Conservation (phyloP, 2,797 vertebrate genomes). For the Simalia tracyae region DNA sequence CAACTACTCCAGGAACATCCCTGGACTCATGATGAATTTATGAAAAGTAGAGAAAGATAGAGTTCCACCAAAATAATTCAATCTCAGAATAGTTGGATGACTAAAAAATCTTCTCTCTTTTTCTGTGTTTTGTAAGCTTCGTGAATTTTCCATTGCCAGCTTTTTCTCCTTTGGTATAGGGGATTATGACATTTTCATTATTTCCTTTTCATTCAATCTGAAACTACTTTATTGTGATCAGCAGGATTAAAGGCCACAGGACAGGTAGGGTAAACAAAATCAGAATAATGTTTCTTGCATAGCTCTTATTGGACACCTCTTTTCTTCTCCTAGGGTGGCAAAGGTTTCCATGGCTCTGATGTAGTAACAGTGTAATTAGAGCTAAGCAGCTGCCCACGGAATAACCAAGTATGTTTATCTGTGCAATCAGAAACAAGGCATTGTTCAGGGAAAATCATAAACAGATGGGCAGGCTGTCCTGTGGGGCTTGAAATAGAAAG, state of each 20-base stretch:
- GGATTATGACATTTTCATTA: conserved; percentile 32
- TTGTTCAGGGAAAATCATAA: conserved; percentile 65
- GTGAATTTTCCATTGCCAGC: neutral
- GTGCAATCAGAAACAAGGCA: conserved; percentile 58
- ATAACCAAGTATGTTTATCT: conserved; percentile 60
- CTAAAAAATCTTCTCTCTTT: neutral
- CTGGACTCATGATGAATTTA: neutral
- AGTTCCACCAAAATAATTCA: neutral
- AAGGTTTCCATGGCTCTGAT: conserved; percentile 37
- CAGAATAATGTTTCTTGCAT: conserved; percentile 27
- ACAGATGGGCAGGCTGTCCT: conserved; percentile 57
- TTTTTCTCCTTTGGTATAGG: conserved; percentile 12
- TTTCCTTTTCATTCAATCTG: conserved; percentile 14
- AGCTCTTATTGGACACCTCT: conserved; percentile 24
- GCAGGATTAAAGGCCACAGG: conserved; percentile 25
- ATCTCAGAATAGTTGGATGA: neutral
- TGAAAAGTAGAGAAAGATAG: neutral
- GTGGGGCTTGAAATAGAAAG: conserved; percentile 51
- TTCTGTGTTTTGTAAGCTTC: neutral
- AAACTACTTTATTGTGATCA: conserved; percentile 26
- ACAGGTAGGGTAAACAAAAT: conserved; percentile 34
- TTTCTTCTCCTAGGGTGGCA: conserved; percentile 35
- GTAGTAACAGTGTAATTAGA: conserved; percentile 41
- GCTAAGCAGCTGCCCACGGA: conserved; percentile 40
- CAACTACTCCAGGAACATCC: neutral